These are phyloP conservation scores for Mus spicilegus DNA, from an alignment of 2,113 vertebrate genomes.

Conservation along the genomic window DNA sequence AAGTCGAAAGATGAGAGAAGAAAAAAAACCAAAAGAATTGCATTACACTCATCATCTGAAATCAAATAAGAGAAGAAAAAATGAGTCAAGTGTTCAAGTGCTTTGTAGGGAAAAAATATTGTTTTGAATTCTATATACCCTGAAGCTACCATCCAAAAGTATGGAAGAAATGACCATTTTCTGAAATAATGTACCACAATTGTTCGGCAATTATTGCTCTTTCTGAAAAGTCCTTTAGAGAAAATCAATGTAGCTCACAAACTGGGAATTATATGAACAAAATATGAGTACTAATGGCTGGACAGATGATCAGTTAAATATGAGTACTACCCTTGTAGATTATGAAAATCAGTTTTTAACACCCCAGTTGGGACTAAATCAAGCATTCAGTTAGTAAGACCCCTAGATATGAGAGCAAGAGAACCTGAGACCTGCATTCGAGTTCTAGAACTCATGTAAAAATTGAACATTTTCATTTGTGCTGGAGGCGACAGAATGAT, in stretches of 20 bases:
- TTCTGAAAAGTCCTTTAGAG: background rate
- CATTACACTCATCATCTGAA: background rate
- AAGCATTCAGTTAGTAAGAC: background rate
- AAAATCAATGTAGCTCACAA: background rate
- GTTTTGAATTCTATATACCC: background rate
- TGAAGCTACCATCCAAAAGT: background rate
- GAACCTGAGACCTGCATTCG: background rate
- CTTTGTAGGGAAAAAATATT: too few relatives aligned
- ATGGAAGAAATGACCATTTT: background rate
- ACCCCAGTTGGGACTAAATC: background rate
- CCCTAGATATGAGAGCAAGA: background rate
- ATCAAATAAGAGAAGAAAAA: background rate
- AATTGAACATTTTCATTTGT: background rate
- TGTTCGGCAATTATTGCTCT: background rate
- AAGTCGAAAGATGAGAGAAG: background rate
- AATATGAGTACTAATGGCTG: background rate
- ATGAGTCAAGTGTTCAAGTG: background rate
- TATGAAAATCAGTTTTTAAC: background rate
- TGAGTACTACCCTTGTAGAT: background rate
- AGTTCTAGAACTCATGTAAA: background rate
- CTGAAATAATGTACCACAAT: background rate
- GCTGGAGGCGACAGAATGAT: background rate
- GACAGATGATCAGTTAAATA: background rate
- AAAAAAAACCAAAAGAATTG: background rate
- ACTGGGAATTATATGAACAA: background rate